Conservation (phyloP, 2,888 invertebrate genomes). For the Eugnorisma glareosa region DNA sequence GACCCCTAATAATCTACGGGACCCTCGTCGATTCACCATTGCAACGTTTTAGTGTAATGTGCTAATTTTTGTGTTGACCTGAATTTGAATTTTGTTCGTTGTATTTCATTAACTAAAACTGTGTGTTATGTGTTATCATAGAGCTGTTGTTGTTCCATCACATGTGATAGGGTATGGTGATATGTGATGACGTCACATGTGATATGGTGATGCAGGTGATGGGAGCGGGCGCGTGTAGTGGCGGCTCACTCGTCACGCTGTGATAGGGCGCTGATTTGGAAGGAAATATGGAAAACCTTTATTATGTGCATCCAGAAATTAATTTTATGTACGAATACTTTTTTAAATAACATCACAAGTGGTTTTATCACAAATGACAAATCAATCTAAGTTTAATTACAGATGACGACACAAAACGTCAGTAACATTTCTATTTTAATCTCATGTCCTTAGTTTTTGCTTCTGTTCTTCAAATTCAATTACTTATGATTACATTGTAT, state of each 20-base stretch:
- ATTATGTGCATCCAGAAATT: slow-evolving; percentile 77
- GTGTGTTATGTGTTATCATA: slow-evolving; percentile 90
- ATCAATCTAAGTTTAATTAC: neutral
- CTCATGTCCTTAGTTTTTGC: neutral
- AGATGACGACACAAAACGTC: slow-evolving; percentile 10
- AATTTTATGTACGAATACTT: neutral
- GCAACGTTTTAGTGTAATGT: slow-evolving; percentile 89
- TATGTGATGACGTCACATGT: slow-evolving; percentile 68
- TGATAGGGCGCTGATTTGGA: slow-evolving; percentile 68
- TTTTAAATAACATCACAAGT: neutral
- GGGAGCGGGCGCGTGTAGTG: slow-evolving; percentile 80
- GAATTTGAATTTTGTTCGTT: slow-evolving; percentile 90
- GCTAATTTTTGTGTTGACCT: slow-evolving; percentile 88
- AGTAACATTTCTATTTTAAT: neutral
- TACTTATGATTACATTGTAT: no score
- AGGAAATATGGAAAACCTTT: slow-evolving; percentile 58
- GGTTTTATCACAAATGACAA: neutral
- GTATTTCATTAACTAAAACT: slow-evolving; percentile 89
- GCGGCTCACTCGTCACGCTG: slow-evolving; percentile 70
- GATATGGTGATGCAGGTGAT: slow-evolving; percentile 75
- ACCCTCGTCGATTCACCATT: slow-evolving; percentile 85
- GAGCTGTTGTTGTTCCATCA: slow-evolving; percentile 87
- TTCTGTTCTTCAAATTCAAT: neutral
- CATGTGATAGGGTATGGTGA: slow-evolving; percentile 75
- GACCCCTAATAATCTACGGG: slow-evolving; percentile 82